Percentiles rank a stretch among this genome's conserved stretches.
phyloP scores from a whole-genome alignment of 2,113 vertebrate species.

The Corydoras maculifer region DNA sequence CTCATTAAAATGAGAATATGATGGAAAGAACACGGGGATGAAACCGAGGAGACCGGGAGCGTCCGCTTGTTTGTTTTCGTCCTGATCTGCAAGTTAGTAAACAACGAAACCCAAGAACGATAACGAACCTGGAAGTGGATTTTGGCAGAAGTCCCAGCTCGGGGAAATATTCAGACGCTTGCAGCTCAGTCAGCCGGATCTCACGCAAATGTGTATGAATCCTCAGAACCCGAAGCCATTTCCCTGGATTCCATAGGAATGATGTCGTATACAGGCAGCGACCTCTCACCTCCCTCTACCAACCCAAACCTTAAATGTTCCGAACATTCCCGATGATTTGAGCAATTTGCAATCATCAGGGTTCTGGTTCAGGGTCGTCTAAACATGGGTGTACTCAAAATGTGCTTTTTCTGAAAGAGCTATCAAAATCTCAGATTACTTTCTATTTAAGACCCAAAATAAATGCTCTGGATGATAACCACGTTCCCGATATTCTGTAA shows the following conservation, averaged over 20 bases:
- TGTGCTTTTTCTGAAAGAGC: not conserved
- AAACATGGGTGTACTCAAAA: too few relatives aligned
- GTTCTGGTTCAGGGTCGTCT: too few relatives aligned
- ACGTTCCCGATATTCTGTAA: not conserved
- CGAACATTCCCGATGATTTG: too few relatives aligned
- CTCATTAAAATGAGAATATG: not conserved
- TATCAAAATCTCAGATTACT: not conserved
- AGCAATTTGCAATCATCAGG: too few relatives aligned
- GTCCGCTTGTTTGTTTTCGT: not conserved
- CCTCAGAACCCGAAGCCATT: not conserved
- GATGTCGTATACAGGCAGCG: too few relatives aligned
- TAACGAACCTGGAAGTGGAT: not conserved
- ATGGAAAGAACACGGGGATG: not conserved
- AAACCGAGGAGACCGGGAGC: not conserved
- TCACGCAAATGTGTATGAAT: not conserved
- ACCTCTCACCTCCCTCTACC: not conserved
- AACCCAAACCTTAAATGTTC: not conserved
- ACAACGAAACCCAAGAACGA: not conserved
- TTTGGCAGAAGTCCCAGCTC: not conserved
- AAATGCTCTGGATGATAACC: not conserved
- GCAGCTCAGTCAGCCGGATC: not conserved
- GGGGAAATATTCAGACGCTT: not conserved
- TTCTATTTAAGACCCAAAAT: not conserved
- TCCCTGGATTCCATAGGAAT: not conserved
- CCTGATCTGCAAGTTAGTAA: not conserved